Conservation (phyloP, 1,140 invertebrate species). For the Cherax quadricarinatus region DNA sequence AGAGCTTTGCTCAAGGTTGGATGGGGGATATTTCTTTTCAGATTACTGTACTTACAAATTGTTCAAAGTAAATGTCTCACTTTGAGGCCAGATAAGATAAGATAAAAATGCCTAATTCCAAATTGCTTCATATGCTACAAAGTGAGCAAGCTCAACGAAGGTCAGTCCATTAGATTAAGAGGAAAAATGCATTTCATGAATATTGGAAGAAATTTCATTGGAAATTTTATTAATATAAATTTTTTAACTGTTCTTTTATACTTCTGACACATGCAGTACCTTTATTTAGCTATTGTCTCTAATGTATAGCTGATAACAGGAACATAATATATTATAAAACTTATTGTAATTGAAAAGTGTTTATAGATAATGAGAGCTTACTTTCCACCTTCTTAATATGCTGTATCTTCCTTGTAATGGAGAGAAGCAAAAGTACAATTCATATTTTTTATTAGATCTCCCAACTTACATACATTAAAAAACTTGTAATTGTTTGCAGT, state of each 20-base stretch:
- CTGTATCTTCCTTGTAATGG: slow-evolving; percentile 12
- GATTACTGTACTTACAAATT: background rate
- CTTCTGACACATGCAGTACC: slow-evolving; percentile 2
- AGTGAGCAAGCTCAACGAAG: background rate
- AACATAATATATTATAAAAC: slow-evolving; percentile 26
- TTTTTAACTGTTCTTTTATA: slow-evolving; percentile 4
- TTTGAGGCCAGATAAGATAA: background rate
- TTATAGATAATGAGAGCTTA: slow-evolving; percentile 21
- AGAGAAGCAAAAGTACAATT: slow-evolving; percentile 54
- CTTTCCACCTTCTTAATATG: slow-evolving; percentile 16
- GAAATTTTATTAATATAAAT: background rate
- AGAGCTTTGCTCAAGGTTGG: background rate
- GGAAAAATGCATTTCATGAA: background rate
- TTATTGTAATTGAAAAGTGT: slow-evolving; percentile 31
- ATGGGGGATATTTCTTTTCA: background rate
- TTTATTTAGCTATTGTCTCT: slow-evolving; percentile 42
- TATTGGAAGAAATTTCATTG: background rate
- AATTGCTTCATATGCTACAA: background rate
- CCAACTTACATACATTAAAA: slow-evolving; percentile 25
- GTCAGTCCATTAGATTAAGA: slow-evolving; percentile 12
- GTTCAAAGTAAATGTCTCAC: background rate
- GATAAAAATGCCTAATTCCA: background rate
- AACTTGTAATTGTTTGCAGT: slow-evolving; percentile 2
- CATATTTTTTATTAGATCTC: slow-evolving; percentile 38
- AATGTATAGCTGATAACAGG: slow-evolving; percentile 44